Conservation (phyloP, 2,888 invertebrate genomes). For the Rhyacophila evoluta region DNA sequence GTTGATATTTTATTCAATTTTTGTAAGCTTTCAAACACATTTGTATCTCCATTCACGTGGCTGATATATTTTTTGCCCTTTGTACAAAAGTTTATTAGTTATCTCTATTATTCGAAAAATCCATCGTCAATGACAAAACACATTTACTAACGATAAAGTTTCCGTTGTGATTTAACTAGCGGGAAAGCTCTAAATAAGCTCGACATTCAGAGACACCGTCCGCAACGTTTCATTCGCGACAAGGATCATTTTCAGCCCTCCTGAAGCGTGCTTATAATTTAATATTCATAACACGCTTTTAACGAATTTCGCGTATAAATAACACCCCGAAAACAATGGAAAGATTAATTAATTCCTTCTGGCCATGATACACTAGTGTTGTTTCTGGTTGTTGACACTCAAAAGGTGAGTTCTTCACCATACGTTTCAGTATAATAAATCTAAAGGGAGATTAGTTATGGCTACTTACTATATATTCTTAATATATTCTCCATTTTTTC, state of each 20-base stretch:
- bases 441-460: no score
- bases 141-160: no score
- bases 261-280: background rate
- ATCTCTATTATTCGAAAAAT: no score
- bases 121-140: no score
- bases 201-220: background rate
- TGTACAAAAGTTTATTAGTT: no score
- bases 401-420: background rate
- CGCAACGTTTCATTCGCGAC: background rate
- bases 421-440: no score
- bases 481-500: no score
- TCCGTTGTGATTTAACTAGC: background rate
- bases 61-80: no score
- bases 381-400: background rate
- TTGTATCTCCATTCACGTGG: no score
- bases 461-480: no score
- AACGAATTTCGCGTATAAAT: conserved; percentile 14
- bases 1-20: no score
- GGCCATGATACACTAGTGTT: background rate
- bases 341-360: conserved; percentile 10
- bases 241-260: background rate
- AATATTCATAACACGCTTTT: conserved; percentile 15
- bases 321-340: conserved; percentile 13
- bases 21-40: no score
- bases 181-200: background rate